Percentiles rank a stretch among this genome's conserved stretches.
These are phyloP conservation scores for Takifugu bimaculatus DNA, from an alignment of 2,113 vertebrate genomes.

Conservation along the genomic window DNA sequence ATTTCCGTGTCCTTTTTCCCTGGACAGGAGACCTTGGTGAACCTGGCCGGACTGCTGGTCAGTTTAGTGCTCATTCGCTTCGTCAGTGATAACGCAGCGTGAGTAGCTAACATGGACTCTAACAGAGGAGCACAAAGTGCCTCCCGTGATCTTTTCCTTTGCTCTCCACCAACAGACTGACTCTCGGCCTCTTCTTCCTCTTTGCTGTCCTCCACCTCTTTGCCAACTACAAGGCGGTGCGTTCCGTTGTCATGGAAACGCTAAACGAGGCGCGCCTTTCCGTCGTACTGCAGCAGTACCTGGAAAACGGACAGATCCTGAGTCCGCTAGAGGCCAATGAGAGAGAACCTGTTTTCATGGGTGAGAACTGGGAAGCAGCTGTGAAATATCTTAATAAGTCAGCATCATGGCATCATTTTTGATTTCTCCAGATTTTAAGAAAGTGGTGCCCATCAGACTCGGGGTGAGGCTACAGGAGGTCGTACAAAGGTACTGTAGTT, in stretches of 20 bases:
- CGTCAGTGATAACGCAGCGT: constrained; percentile 76
- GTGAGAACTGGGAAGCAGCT: constrained; percentile 47
- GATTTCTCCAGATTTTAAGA: constrained; percentile 53
- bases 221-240: constrained; percentile 86
- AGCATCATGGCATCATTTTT: not conserved
- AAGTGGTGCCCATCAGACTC: constrained; percentile 53
- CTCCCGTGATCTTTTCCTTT: not conserved
- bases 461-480: constrained; percentile 70
- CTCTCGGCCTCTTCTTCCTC: constrained; percentile 80
- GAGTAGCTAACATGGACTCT: constrained; percentile 37
- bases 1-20: not conserved
- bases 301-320: constrained; percentile 65
- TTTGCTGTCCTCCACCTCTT: constrained; percentile 85
- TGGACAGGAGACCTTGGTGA: constrained; percentile 85
- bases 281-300: constrained; percentile 76
- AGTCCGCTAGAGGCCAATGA: constrained; percentile 74
- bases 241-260: constrained; percentile 86
- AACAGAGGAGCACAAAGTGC: not conserved
- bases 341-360: constrained; percentile 80
- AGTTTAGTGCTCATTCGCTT: constrained; percentile 83
- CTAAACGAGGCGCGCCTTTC: constrained; percentile 83
- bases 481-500: constrained; percentile 49
- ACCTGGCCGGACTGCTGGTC: constrained; percentile 81
- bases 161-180: constrained; percentile 68
- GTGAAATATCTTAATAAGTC: not conserved